Conservation (phyloP, 2,888 invertebrate genomes). For the Pollenia labialis region DNA sequence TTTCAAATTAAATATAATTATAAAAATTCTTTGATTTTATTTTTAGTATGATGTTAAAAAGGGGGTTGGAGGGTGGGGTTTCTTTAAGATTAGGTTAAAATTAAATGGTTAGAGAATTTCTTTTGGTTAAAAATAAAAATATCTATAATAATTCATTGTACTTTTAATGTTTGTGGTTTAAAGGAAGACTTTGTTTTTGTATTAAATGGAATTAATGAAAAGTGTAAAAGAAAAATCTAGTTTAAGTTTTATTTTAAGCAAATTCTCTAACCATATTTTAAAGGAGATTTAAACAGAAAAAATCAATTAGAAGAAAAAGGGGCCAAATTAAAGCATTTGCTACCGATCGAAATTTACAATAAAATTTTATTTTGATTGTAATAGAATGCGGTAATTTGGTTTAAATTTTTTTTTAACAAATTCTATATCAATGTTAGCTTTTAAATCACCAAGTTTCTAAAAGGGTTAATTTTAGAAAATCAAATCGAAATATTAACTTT, state of each 20-base stretch:
- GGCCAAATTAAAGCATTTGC: background rate
- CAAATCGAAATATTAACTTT: no score
- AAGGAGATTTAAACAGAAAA: background rate
- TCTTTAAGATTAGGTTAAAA: background rate
- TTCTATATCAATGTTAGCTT: no score
- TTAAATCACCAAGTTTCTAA: no score
- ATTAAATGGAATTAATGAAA: background rate
- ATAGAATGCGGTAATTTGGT: no score
- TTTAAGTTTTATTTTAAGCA: background rate
- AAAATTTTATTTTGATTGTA: no score
- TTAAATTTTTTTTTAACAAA: no score
- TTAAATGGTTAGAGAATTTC: conserved; percentile 56
- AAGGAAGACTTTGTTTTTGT: conserved; percentile 60
- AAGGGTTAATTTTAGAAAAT: no score
- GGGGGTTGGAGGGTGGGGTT: background rate
- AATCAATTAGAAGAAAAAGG: conserved; percentile 31
- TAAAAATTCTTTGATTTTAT: background rate
- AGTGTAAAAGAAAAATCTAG: background rate
- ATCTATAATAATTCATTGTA: conserved; percentile 46
- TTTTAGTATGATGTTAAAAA: conserved; percentile 7
- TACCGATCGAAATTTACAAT: no score
- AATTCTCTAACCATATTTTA: conserved; percentile 53
- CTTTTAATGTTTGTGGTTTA: conserved; percentile 39
- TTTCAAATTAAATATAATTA: conserved; percentile 15
- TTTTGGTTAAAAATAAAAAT: background rate